These are phyloP conservation scores for Melanerpes formicivorus DNA, from an alignment of 2,113 vertebrate species.

Conservation along the genomic window DNA sequence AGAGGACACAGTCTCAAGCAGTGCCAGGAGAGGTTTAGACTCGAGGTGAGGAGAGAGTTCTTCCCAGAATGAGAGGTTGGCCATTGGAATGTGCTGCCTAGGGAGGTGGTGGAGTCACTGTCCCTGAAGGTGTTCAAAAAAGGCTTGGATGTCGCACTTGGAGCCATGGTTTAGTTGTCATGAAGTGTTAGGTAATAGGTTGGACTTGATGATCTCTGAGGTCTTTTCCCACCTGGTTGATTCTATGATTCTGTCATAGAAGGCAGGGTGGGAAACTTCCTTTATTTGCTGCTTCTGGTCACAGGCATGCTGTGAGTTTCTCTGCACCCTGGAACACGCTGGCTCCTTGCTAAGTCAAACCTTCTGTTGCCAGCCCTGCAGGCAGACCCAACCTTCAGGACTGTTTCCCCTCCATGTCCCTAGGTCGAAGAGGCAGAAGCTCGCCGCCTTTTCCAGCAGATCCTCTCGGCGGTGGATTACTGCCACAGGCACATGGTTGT, in stretches of 20 bases:
- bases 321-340: background rate
- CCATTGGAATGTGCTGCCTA: too few species aligned
- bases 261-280: background rate
- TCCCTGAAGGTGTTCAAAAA: too few species aligned
- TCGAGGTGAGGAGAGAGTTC: too few species aligned
- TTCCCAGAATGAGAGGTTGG: too few species aligned
- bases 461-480: slow-evolving; percentile 97
- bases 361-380: background rate
- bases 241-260: background rate
- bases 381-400: background rate
- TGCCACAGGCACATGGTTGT: slow-evolving; percentile 99
- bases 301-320: background rate
- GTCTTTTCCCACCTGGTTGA: too few species aligned
- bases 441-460: slow-evolving; percentile 97
- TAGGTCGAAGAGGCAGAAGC: slow-evolving; percentile 95
- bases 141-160: too few species aligned
- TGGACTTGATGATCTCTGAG: too few species aligned
- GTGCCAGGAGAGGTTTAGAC: too few species aligned
- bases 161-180: too few species aligned
- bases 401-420: background rate
- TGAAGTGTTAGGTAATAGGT: too few species aligned
- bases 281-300: background rate
- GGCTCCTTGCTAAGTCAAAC: background rate
- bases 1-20: too few species aligned
- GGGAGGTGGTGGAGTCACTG: too few species aligned